Conservation (phyloP, 2,888 invertebrate genomes). For the Digitonthophagus gazella region DNA sequence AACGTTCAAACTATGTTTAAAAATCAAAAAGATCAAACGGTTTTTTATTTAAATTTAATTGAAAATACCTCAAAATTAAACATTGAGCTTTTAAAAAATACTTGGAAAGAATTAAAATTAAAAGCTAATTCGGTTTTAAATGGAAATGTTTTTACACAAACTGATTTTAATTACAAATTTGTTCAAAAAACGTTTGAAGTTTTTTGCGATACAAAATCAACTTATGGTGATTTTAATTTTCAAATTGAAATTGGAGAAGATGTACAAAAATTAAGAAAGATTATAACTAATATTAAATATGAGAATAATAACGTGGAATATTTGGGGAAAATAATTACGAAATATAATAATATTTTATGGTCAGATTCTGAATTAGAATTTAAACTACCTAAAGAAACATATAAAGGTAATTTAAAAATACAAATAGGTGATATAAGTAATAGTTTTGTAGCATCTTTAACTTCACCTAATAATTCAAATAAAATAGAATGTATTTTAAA, state of each 20-base stretch:
- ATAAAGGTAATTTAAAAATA: conserved; percentile 20
- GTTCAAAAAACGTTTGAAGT: background rate
- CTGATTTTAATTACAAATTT: conserved; percentile 4
- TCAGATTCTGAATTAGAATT: conserved; percentile 19
- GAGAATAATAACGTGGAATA: background rate
- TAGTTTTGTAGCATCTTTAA: background rate
- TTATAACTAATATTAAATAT: background rate
- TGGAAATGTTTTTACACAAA: background rate
- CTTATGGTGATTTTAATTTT: background rate
- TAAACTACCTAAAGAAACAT: conserved; percentile 19
- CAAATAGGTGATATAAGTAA: conserved; percentile 8
- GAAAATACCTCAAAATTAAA: background rate
- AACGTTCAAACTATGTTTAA: background rate
- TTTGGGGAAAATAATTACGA: conserved; percentile 6
- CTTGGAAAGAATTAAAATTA: background rate
- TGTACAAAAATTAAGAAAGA: background rate
- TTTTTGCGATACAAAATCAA: background rate
- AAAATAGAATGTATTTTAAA: conserved; percentile 11
- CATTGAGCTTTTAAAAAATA: background rate
- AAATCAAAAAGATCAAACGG: background rate
- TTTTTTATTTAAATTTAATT: background rate
- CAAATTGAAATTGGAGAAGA: background rate
- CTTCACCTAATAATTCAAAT: conserved; percentile 10
- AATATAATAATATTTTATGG: conserved; percentile 21
- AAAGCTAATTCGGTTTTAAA: background rate